Percentiles rank a stretch among this genome's conserved stretches.
Evolutionary conservation across 92 coral and sea anemone species (phyloP).

Genomic region (Montipora capitata): DNA sequence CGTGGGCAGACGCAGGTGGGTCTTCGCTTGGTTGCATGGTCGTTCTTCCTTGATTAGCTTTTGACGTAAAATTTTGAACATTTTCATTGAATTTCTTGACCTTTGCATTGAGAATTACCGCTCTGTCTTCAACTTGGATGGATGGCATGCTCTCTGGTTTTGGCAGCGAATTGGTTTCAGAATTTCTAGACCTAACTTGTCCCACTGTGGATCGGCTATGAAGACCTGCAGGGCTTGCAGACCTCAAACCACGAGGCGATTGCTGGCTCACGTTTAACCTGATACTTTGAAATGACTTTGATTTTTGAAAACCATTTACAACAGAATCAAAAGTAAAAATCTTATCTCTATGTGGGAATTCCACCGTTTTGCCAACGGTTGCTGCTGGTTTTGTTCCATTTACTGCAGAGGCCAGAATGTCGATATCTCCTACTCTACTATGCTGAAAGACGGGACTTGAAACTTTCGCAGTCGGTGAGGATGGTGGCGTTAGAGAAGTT

Average conservation of each 20-base stretch:
- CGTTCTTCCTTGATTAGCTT: background rate
- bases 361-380: background rate
- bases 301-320: slow-evolving; percentile 32
- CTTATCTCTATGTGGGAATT: background rate
- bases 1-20: background rate
- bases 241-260: slow-evolving; percentile 2
- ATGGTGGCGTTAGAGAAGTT: slow-evolving; percentile 7
- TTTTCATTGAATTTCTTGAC: slow-evolving; percentile 46
- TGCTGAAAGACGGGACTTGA: slow-evolving; percentile 39
- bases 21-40: background rate
- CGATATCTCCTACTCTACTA: background rate
- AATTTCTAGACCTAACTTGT: background rate
- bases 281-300: slow-evolving; percentile 35
- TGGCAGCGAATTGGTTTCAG: background rate
- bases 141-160: slow-evolving; percentile 18
- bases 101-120: slow-evolving; percentile 18
- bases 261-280: background rate
- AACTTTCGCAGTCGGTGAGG: slow-evolving; percentile 14
- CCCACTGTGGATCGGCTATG: slow-evolving; percentile 36
- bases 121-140: slow-evolving; percentile 33
- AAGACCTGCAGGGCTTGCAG: slow-evolving; percentile 19
- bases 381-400: background rate
- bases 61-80: slow-evolving; percentile 24
- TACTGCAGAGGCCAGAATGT: background rate
- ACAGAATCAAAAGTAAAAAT: background rate